Conservation (phyloP, 2,797 vertebrate genomes). For the Selene dorsalis region DNA sequence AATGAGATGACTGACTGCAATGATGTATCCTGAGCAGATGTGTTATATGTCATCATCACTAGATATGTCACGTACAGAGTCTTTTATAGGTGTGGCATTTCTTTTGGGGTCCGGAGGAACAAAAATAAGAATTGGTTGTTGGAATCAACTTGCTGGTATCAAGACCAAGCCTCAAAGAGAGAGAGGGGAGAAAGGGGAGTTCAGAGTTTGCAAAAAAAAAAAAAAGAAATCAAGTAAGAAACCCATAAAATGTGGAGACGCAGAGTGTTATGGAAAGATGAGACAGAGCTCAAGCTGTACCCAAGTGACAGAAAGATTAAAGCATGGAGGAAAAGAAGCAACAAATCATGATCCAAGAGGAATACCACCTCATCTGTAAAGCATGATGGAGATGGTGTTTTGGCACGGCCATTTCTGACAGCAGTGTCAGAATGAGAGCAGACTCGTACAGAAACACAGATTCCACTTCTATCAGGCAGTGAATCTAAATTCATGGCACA, state of each 20-base stretch:
- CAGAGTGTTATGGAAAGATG: slow-evolving; percentile 9
- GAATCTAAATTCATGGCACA: background rate
- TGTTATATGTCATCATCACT: background rate
- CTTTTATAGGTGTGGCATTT: background rate
- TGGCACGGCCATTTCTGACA: slow-evolving; percentile 1
- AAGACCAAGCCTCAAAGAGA: background rate
- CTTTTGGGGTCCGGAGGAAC: background rate
- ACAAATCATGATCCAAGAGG: background rate
- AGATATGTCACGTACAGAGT: background rate
- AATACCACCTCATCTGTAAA: slow-evolving; percentile 14
- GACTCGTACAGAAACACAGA: background rate
- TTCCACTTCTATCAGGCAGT: background rate
- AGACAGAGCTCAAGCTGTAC: background rate
- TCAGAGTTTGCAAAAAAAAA: background rate
- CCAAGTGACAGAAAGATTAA: background rate
- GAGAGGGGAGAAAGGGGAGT: background rate
- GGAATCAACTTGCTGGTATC: background rate
- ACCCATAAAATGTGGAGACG: background rate
- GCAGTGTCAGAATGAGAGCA: background rate
- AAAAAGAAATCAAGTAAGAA: background rate
- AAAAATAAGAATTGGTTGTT: background rate
- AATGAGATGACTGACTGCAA: background rate
- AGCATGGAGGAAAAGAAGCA: background rate
- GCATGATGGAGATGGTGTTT: background rate
- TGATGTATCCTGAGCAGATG: slow-evolving; percentile 16